Conservation (phyloP, 2,797 vertebrate genomes). For the Pachyuromys duprasi region DNA sequence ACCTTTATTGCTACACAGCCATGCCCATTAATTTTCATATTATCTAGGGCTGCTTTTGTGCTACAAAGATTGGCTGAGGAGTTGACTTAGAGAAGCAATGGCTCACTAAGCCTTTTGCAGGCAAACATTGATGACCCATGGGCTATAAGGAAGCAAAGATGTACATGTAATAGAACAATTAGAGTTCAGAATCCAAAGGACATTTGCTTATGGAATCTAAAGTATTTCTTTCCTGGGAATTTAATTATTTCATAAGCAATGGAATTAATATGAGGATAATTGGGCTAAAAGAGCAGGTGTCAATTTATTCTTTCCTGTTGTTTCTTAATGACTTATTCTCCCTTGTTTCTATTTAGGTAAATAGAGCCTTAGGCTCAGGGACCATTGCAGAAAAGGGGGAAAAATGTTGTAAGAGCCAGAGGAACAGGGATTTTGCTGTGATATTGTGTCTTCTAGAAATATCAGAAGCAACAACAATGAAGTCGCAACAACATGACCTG, state of each 20-base stretch:
- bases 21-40: conserved; percentile 40
- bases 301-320: background rate
- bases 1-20: conserved; percentile 4
- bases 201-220: conserved; percentile 4
- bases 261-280: background rate
- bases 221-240: background rate
- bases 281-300: background rate
- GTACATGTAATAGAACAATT: background rate
- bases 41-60: background rate
- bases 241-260: background rate
- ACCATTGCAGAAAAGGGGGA: background rate
- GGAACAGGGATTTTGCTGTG: background rate
- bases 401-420: background rate
- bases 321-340: background rate
- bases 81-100: background rate
- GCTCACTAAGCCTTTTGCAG: background rate
- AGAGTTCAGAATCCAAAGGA: background rate
- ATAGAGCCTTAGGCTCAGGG: background rate
- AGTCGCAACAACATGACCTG: background rate
- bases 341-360: background rate
- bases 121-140: background rate
- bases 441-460: background rate
- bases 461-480: background rate
- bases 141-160: background rate
- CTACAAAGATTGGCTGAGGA: background rate